Evolutionary conservation across 2,888 invertebrate genomes (phyloP).

Genomic region (Diogma glabrata): DNA sequence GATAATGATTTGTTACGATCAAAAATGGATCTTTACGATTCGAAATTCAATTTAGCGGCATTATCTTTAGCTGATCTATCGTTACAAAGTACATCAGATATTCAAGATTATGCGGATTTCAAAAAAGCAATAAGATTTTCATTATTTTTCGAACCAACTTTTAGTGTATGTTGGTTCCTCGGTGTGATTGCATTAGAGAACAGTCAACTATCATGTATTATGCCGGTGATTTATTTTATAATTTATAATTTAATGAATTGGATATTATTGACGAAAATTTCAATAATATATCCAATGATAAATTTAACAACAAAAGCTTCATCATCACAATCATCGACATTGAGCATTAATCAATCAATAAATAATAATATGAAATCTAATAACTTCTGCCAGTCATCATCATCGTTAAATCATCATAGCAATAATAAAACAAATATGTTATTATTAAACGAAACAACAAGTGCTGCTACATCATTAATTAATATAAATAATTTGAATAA

Average conservation of each 20-base stretch:
- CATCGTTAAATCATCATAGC: background rate
- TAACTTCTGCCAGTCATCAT: background rate
- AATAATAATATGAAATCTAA: background rate
- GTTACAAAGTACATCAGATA: constrained; percentile 37
- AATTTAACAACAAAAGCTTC: background rate
- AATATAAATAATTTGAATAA: constrained; percentile 7
- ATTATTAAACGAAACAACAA: background rate
- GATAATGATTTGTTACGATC: constrained; percentile 11
- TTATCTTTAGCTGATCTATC: constrained; percentile 41
- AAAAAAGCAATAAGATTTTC: constrained; percentile 49
- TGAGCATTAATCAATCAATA: constrained; percentile 4
- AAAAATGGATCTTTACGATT: constrained; percentile 20
- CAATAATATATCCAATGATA: constrained; percentile 5
- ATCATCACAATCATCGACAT: background rate
- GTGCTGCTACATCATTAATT: background rate
- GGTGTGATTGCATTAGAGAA: constrained; percentile 62
- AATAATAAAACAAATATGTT: constrained; percentile 2
- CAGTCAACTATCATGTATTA: constrained; percentile 43
- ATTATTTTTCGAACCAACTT: constrained; percentile 56
- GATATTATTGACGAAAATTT: constrained; percentile 2
- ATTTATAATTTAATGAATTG: constrained; percentile 41
- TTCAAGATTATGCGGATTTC: constrained; percentile 43
- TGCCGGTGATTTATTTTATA: constrained; percentile 46
- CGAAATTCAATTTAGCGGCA: constrained; percentile 36
- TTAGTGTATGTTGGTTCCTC: constrained; percentile 62